Base-by-base conservation (phyloP, 2,797 vertebrate species). In the Chelon auratus region DNA sequence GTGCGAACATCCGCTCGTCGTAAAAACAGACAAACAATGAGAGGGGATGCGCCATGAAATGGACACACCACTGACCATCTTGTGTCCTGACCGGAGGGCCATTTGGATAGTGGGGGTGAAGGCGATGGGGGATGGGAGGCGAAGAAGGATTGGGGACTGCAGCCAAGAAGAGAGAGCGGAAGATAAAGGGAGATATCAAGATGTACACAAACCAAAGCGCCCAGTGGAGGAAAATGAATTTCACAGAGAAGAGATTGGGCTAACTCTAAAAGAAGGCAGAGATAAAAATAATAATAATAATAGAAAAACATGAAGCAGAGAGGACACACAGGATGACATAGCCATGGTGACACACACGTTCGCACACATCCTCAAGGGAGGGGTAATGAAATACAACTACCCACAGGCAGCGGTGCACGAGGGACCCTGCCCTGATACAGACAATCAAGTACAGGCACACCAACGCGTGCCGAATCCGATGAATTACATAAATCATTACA, bases 11-110 rank as follows among this genome's bases (percentile, higher is more conserved):
- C 57, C 37, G 33, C 43, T 36, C 22, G 11, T 45, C 18, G 26
- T 36, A 36, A 45, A 61, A 30, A 33, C 22, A 65, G 24, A 48
- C 42, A 73, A 68, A 80, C 75, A 73, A 74, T 33, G 47, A 64
- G 33, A 62, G 55, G 39, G 45, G 75, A 77, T 26, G 58, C 68
- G 47, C 15, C 69, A 22, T 13, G 75, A 67, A 26, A 75, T 58
- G 76, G 18, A 82, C 65, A 76, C 56, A 45, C 70, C 57, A 53
- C 65, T 89, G 83, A 87, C 79, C 87, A 89, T 83, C 72, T 84
- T 87, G 86, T 82, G 84, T 83, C 80, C 76, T 87, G 81, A 82
- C 85, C 78, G 18, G 60, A 82, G 67, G 90, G 85, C 73, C 72
- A 82, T 80, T 80, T 79, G 84, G 81, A 78, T 3, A 9, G 60